Conservation (phyloP, 2,797 vertebrate genomes). For the Microhierax caerulescens region DNA sequence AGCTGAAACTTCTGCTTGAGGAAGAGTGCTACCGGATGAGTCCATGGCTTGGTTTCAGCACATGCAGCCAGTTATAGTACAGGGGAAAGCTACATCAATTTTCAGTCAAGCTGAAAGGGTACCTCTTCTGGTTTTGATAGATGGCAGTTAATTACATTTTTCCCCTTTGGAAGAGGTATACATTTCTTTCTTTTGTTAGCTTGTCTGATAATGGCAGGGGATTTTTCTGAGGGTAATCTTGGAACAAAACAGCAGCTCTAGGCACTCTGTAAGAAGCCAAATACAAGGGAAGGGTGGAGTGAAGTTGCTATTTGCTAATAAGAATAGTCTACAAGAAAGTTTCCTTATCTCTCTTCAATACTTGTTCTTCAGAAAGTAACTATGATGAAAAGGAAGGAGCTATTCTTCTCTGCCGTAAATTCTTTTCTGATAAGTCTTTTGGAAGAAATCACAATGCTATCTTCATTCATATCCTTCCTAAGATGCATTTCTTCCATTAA, state of each 20-base stretch:
- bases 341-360: slow-evolving; percentile 10
- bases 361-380: slow-evolving; percentile 18
- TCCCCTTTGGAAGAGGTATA: slow-evolving; percentile 27
- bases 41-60: not conserved
- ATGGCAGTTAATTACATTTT: not conserved
- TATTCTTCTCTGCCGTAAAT: slow-evolving; percentile 40
- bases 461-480: slow-evolving; percentile 33
- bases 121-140: slow-evolving; percentile 5
- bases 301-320: slow-evolving; percentile 27
- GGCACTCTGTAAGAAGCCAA: slow-evolving; percentile 5
- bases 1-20: not conserved
- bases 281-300: slow-evolving; percentile 63
- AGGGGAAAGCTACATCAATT: not conserved
- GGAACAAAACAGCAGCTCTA: slow-evolving; percentile 55
- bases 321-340: slow-evolving; percentile 17
- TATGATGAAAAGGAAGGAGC: slow-evolving; percentile 20
- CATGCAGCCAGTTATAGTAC: not conserved
- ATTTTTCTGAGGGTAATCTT: slow-evolving; percentile 59
- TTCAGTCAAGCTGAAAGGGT: not conserved
- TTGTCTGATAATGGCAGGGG: slow-evolving; percentile 24
- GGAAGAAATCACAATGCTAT: slow-evolving; percentile 24
- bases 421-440: slow-evolving; percentile 36
- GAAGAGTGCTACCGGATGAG: not conserved
- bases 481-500: slow-evolving; percentile 4
- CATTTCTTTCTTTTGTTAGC: slow-evolving; percentile 38